A percentile compares a stretch with the other conserved stretches of the same genome.
phyloP scores from a whole-genome alignment of 2,797 vertebrate genomes.

The Potorous gilbertii region DNA sequence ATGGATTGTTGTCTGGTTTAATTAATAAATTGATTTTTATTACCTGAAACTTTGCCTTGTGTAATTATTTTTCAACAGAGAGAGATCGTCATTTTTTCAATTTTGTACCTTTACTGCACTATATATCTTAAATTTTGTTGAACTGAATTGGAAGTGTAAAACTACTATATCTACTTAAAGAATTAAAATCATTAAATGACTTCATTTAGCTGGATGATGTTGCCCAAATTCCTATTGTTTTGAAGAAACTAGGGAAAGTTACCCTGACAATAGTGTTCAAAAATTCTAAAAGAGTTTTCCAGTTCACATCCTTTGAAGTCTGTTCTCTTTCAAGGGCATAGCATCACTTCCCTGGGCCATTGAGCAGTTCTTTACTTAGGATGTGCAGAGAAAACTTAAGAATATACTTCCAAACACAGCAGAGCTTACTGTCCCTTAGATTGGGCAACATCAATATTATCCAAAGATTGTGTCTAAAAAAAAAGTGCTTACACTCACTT shows the following conservation, averaged over 20 bases:
- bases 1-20: neutral
- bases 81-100: neutral
- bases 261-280: neutral
- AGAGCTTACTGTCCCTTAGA: neutral
- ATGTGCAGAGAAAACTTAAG: neutral
- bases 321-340: neutral
- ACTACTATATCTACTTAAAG: neutral
- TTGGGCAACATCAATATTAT: neutral
- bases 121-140: neutral
- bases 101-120: neutral
- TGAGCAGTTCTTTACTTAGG: neutral
- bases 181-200: neutral
- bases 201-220: no score
- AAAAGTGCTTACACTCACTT: neutral
- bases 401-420: neutral
- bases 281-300: neutral
- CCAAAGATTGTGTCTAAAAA: neutral
- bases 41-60: neutral
- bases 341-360: neutral
- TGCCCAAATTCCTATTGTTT: neutral
- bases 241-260: neutral
- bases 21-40: neutral
- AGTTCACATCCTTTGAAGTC: neutral
- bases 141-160: neutral
- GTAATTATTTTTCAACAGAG: neutral